Percentiles rank a stretch among this genome's conserved stretches.
These are phyloP conservation scores for Ericerus pela DNA, from an alignment of 1,140 invertebrate species.

Conservation along the genomic window DNA sequence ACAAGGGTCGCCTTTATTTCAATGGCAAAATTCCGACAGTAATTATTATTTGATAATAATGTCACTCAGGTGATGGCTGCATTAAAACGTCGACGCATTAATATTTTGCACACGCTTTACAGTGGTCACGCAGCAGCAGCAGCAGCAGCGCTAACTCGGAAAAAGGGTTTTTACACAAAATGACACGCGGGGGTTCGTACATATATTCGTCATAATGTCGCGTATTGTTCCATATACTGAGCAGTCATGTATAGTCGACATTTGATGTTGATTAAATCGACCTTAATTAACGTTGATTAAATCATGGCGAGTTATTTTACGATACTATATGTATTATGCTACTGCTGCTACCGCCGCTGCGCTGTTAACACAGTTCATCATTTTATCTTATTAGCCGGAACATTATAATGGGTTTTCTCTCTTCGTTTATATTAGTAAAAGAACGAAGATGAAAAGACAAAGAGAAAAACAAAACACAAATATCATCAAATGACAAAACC, in stretches of 20 bases:
- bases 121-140: too few relatives aligned
- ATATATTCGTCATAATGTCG: background rate
- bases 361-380: constrained; percentile 8
- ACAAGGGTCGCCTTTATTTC: too few relatives aligned
- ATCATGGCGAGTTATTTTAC: constrained; percentile 12
- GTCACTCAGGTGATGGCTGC: background rate
- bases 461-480: too few relatives aligned
- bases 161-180: background rate
- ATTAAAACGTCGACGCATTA: background rate
- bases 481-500: too few relatives aligned
- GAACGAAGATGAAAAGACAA: too few relatives aligned
- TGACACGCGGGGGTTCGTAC: constrained; percentile 3
- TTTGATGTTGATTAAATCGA: constrained; percentile 12
- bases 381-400: constrained; percentile 5
- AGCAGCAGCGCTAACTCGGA: background rate
- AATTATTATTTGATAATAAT: background rate
- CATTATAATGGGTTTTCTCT: constrained; percentile 10
- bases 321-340: constrained; percentile 9
- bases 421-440: too few relatives aligned
- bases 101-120: constrained; percentile 7
- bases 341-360: too few relatives aligned
- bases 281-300: constrained; percentile 12
- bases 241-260: background rate
- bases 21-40: too few relatives aligned
- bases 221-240: constrained; percentile 8